phyloP scores from a whole-genome alignment of 2,797 vertebrate genomes.

The Phrynocephalus vlangalii region DNA sequence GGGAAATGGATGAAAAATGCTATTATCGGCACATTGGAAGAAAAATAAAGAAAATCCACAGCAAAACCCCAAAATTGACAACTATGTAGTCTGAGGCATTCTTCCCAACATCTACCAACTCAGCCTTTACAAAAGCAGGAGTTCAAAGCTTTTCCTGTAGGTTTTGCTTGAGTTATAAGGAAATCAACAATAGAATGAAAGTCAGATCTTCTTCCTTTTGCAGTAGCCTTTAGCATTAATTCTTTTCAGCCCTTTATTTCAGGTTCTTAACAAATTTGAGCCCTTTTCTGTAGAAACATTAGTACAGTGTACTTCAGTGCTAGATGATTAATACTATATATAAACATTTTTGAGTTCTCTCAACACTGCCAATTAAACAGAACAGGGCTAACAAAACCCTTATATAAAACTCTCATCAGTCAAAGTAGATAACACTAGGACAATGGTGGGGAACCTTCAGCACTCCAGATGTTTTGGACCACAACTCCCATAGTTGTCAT shows the following conservation, averaged over 20 bases:
- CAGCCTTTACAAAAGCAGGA: constrained; percentile 21
- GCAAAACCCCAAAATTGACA: constrained; percentile 50
- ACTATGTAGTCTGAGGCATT: constrained; percentile 28
- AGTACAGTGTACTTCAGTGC: neutral
- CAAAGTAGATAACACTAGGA: too few species aligned
- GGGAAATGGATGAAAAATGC: constrained; percentile 55
- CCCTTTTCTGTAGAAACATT: neutral
- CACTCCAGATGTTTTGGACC: too few species aligned
- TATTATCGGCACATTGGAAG: constrained; percentile 64
- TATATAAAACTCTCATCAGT: too few species aligned
- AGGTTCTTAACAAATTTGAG: neutral
- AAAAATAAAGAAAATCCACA: constrained; percentile 40
- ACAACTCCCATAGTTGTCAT: too few species aligned
- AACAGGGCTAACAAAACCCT: too few species aligned
- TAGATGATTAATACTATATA: neutral
- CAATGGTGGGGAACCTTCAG: too few species aligned
- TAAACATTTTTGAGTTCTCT: neutral
- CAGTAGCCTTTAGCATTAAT: neutral
- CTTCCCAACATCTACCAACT: constrained; percentile 39
- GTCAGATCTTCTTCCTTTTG: neutral
- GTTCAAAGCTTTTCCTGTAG: neutral
- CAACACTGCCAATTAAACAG: neutral
- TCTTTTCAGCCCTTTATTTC: neutral
- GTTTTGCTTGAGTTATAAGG: neutral
- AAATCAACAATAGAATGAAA: neutral